phyloP scores from a whole-genome alignment of 2,888 invertebrate species.

The Acanthopleura granulata region DNA sequence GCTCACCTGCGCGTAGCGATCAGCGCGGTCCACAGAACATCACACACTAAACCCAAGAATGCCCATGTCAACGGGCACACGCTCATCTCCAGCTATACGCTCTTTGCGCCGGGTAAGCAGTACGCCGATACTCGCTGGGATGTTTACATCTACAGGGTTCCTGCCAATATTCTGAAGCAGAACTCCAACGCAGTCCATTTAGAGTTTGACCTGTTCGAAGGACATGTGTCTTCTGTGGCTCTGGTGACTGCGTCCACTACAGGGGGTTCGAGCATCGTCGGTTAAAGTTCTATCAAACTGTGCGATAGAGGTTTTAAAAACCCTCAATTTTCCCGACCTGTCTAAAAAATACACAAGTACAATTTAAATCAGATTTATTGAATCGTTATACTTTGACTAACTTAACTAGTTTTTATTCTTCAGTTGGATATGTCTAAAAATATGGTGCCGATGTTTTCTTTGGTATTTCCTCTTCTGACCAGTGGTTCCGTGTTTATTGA shows the following conservation, averaged over 20 bases:
- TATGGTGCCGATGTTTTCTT: no score
- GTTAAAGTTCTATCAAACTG: neutral
- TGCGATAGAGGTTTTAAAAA: no score
- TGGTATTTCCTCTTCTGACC: no score
- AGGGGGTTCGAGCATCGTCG: neutral
- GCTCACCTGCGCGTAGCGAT: conserved; percentile 18
- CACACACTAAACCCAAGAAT: neutral
- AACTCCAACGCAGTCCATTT: neutral
- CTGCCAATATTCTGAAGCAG: neutral
- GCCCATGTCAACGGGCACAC: conserved; percentile 14
- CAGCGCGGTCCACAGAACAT: neutral
- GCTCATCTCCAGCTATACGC: neutral
- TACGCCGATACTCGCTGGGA: neutral
- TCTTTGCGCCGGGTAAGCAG: neutral
- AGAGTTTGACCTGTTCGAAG: neutral
- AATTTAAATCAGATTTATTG: no score
- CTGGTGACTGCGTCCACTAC: neutral
- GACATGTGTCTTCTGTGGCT: conserved; percentile 5
- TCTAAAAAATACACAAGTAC: no score
- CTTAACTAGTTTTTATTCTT: no score
- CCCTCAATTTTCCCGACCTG: no score
- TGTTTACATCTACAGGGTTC: neutral
- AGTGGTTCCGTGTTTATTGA: no score
- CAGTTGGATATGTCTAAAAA: no score
- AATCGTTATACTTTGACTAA: no score